Evolutionary conservation across 2,888 invertebrate genomes (phyloP).

Genomic region (Thumatha senex): DNA sequence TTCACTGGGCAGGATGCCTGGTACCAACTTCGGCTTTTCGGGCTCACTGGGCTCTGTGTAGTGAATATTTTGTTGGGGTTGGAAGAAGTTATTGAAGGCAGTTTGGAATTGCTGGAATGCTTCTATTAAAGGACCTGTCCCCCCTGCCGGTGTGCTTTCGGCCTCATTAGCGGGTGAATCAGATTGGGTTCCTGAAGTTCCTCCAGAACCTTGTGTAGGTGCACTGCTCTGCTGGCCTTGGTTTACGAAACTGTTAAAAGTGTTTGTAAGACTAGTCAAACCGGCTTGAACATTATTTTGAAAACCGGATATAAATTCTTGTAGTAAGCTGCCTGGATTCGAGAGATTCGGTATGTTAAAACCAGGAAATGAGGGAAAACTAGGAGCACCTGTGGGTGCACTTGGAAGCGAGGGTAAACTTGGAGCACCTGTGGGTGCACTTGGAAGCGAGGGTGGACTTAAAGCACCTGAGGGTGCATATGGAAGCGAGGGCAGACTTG

Average conservation of each 20-base stretch:
- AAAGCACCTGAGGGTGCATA: no score
- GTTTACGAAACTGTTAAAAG: constrained; percentile 20
- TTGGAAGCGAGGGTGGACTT: no score
- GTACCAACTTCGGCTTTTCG: neutral
- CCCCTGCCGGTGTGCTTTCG: neutral
- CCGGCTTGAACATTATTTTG: constrained; percentile 31
- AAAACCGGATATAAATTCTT: constrained; percentile 10
- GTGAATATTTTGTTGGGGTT: neutral
- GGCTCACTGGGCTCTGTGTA: neutral
- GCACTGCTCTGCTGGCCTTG: constrained; percentile 5
- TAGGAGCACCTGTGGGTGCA: no score
- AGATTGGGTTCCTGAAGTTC: constrained; percentile 1
- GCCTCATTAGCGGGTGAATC: neutral
- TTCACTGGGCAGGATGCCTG: constrained; percentile 4
- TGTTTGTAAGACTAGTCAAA: constrained; percentile 30
- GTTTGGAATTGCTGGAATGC: neutral
- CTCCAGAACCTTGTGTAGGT: neutral
- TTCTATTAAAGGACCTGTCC: neutral
- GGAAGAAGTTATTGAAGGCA: neutral
- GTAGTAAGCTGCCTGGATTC: neutral
- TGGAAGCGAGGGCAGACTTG: no score
- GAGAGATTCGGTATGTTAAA: no score
- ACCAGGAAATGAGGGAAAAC: no score
- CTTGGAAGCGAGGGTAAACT: no score
- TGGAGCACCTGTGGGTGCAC: no score